Evolutionary conservation across 2,113 vertebrate species (phyloP).

Genomic region (Prunella himalayana): DNA sequence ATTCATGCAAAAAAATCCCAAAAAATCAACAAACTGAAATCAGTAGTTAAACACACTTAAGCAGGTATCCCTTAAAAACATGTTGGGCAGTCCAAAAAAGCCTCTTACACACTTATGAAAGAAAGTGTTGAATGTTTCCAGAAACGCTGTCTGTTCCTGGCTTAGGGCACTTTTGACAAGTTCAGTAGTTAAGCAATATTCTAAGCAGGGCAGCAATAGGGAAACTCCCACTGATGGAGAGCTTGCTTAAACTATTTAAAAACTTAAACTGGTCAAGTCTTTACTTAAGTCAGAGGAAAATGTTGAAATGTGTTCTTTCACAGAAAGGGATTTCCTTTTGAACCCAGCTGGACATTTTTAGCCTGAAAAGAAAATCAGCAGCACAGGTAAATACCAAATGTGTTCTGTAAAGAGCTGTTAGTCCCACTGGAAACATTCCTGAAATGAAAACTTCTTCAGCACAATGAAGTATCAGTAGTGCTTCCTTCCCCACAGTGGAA

Average conservation of each 20-base stretch:
- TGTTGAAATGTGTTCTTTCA: neutral
- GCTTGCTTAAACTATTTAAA: neutral
- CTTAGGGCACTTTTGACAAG: neutral
- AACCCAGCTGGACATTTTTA: neutral
- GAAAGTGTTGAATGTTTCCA: neutral
- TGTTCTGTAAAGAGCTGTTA: neutral
- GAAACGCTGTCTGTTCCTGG: neutral
- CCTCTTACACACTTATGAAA: neutral
- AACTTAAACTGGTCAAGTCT: neutral
- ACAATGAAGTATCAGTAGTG: neutral
- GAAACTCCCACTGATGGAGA: neutral
- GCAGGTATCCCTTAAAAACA: neutral
- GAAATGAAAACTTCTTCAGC: neutral
- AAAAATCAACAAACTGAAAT: neutral
- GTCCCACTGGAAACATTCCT: neutral
- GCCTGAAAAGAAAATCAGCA: neutral
- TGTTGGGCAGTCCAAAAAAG: neutral
- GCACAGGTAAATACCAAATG: neutral
- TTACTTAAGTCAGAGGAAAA: neutral
- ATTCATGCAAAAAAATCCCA: neutral
- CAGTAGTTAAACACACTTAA: neutral
- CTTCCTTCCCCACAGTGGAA: neutral
- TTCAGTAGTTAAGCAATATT: neutral
- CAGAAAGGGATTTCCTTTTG: neutral
- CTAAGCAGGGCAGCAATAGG: neutral